These are phyloP conservation scores for Cebus imitator DNA, from an alignment of 2,113 vertebrate species.

Conservation along the genomic window DNA sequence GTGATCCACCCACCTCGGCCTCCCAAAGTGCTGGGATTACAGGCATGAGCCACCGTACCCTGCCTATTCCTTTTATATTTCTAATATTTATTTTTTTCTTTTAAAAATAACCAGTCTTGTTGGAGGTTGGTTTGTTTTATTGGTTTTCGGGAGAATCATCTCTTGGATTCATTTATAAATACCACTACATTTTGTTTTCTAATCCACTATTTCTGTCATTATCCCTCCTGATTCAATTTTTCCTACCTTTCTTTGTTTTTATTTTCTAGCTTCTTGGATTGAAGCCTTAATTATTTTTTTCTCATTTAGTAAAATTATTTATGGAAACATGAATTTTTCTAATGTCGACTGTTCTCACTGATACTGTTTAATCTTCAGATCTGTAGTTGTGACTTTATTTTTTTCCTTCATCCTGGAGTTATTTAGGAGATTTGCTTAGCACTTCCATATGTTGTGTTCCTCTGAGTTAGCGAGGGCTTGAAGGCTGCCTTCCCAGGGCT, in stretches of 20 bases:
- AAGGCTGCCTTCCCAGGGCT: neutral
- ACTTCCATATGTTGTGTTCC: conserved; percentile 16
- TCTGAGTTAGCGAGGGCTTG: neutral
- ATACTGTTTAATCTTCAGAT: neutral
- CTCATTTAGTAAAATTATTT: neutral
- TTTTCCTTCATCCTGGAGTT: neutral
- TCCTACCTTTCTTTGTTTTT: neutral
- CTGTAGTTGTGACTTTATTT: neutral
- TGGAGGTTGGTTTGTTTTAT: neutral
- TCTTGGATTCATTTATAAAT: conserved; percentile 30
- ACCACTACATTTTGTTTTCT: conserved; percentile 27
- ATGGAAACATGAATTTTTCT: conserved; percentile 9
- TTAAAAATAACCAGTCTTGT: neutral
- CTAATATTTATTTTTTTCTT: neutral
- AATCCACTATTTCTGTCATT: neutral
- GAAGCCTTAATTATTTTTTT: conserved; percentile 5
- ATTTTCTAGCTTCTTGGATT: conserved; percentile 42
- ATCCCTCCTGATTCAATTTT: neutral
- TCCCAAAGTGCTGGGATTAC: no score
- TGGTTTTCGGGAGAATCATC: neutral
- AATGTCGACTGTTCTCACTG: neutral
- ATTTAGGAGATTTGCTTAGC: neutral
- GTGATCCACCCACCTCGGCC: no score
- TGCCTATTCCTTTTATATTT: neutral
- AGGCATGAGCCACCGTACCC: no score